Evolutionary conservation across 2,797 vertebrate species (phyloP).

Genomic region (Lagorchestes hirsutus): DNA sequence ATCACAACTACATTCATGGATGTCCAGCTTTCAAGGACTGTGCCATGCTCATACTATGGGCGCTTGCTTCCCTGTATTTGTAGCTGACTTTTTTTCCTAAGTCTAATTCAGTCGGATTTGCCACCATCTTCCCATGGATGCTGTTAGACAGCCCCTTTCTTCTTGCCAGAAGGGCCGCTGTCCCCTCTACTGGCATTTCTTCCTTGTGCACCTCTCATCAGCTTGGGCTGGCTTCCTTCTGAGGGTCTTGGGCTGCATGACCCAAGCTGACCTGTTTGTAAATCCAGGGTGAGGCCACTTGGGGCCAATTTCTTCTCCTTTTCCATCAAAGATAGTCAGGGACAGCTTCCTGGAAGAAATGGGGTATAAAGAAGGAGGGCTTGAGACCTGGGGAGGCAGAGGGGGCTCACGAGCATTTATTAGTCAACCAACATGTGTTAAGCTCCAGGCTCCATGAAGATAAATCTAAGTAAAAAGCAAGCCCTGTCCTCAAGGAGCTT

Average conservation of each 20-base stretch:
- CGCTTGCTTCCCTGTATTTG: neutral
- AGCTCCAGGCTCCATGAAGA: neutral
- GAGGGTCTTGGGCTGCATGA: neutral
- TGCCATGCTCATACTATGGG: fast-evolving
- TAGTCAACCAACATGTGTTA: neutral
- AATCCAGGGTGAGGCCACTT: neutral
- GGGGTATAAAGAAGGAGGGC: neutral
- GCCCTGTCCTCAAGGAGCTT: neutral
- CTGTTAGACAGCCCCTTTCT: neutral
- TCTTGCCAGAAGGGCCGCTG: neutral
- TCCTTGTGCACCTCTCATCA: no score
- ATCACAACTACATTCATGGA: neutral
- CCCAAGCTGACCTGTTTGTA: neutral
- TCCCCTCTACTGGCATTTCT: no score
- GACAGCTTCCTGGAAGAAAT: neutral
- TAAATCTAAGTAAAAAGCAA: neutral
- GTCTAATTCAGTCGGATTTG: neutral
- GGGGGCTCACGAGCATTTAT: neutral
- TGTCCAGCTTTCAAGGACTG: neutral
- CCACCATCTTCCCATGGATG: neutral
- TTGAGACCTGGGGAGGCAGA: neutral
- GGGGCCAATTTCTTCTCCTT: neutral
- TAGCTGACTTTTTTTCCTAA: neutral
- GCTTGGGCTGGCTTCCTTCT: neutral
- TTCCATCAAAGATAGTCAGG: neutral